Conservation (phyloP, 2,888 invertebrate species). For the Lasioglossum vierecki region DNA sequence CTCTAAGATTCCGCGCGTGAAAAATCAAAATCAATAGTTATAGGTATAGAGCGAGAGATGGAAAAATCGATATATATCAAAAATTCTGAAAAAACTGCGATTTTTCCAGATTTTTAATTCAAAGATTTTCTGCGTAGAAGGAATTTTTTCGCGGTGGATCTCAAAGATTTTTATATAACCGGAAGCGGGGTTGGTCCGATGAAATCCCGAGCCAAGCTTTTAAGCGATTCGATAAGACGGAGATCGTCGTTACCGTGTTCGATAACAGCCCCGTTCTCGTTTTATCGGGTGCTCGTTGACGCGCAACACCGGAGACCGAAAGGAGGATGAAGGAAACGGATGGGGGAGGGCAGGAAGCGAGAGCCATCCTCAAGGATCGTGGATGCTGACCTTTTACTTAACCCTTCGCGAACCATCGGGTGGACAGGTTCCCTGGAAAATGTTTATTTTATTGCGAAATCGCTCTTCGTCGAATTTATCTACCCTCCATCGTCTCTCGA, state of each 20-base stretch:
- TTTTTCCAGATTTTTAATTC: not conserved
- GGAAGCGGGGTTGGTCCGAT: constrained; percentile 54
- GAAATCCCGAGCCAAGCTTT: constrained; percentile 52
- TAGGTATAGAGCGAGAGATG: too few species aligned
- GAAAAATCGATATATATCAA: not conserved
- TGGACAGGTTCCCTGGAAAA: not conserved
- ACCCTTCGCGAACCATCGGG: not conserved
- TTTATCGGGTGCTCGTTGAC: constrained; percentile 29
- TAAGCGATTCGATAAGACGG: constrained; percentile 66
- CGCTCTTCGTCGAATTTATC: not conserved
- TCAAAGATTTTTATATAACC: not conserved
- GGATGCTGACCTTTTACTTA: not conserved
- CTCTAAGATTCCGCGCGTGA: not conserved
- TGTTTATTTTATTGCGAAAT: constrained; percentile 1
- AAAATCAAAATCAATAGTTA: not conserved
- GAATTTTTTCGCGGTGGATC: not conserved
- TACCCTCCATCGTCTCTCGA: not conserved
- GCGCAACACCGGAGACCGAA: not conserved
- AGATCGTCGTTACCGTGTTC: constrained; percentile 50
- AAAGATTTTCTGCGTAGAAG: not conserved
- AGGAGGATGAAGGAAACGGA: constrained; percentile 9
- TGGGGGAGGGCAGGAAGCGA: constrained; percentile 5
- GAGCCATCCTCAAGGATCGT: constrained; percentile 32
- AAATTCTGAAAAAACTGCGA: too few species aligned
- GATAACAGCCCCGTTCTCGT: constrained; percentile 46